phyloP scores from a whole-genome alignment of 2,888 invertebrate species.

The Limnephilus auricula region DNA sequence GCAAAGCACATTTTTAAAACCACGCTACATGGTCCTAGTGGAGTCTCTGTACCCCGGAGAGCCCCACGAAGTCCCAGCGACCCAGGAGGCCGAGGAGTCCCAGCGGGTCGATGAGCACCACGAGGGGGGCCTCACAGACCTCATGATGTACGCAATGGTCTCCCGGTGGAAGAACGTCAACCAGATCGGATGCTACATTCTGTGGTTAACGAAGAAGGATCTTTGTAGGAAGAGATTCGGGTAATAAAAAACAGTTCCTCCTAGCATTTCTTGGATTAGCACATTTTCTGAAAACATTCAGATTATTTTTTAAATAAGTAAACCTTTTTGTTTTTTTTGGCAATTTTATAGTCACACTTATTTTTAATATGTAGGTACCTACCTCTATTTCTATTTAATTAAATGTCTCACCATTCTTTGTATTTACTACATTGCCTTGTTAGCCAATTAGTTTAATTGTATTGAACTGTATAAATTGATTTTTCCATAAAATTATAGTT shows the following conservation, averaged over 20 bases:
- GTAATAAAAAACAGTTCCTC: not conserved
- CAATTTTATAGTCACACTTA: not conserved
- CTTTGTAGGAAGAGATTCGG: not conserved
- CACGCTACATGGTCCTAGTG: constrained; percentile 12
- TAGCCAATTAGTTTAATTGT: no score
- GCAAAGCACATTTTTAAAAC: not conserved
- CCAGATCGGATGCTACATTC: constrained; percentile 15
- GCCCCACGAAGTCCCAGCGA: not conserved
- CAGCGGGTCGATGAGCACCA: not conserved
- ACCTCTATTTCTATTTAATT: not conserved
- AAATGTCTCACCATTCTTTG: no score
- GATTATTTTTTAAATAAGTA: not conserved
- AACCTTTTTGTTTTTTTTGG: no score
- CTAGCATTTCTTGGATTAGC: not conserved
- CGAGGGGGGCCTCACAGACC: constrained; percentile 25
- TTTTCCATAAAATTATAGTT: no score
- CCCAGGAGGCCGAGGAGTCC: not conserved
- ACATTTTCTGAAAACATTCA: not conserved
- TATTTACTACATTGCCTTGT: no score
- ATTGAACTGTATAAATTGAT: no score
- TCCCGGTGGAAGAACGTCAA: constrained; percentile 33
- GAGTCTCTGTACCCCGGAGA: not conserved
- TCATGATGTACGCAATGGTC: constrained; percentile 37
- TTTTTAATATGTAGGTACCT: not conserved
- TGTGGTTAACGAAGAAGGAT: not conserved